Conservation (phyloP, 1,140 invertebrate genomes). For the Pemphigus obesinymphae region DNA sequence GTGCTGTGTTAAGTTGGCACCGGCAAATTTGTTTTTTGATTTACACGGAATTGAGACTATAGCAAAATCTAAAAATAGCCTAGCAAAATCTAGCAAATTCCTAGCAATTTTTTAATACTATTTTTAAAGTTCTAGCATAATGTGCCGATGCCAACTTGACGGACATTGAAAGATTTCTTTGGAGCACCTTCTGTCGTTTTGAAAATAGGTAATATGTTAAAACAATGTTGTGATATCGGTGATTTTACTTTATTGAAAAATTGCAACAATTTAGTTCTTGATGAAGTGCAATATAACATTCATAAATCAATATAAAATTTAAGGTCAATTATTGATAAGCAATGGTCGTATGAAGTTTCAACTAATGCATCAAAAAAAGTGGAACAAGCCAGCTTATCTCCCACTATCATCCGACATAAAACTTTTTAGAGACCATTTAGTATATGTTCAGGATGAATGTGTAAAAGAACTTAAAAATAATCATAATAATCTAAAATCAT, state of each 20-base stretch:
- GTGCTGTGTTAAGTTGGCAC: too few relatives aligned
- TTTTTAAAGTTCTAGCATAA: too few relatives aligned
- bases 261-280: not conserved
- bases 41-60: too few relatives aligned
- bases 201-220: not conserved
- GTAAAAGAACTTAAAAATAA: not conserved
- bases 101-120: too few relatives aligned
- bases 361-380: not conserved
- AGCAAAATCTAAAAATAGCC: too few relatives aligned
- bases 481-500: not conserved
- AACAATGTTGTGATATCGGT: not conserved
- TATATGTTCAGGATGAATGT: not conserved
- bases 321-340: not conserved
- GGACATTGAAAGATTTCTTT: too few relatives aligned
- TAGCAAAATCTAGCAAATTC: too few relatives aligned
- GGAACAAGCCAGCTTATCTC: not conserved
- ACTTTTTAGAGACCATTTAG: not conserved
- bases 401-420: not conserved
- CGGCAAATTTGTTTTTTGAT: too few relatives aligned
- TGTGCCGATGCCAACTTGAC: too few relatives aligned
- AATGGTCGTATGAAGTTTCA: not conserved
- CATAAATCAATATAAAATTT: not conserved
- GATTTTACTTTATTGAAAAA: not conserved
- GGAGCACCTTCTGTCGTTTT: not conserved
- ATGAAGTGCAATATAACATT: not conserved